phyloP scores from a whole-genome alignment of 2,113 vertebrate species.

The Chinchilla lanigera region DNA sequence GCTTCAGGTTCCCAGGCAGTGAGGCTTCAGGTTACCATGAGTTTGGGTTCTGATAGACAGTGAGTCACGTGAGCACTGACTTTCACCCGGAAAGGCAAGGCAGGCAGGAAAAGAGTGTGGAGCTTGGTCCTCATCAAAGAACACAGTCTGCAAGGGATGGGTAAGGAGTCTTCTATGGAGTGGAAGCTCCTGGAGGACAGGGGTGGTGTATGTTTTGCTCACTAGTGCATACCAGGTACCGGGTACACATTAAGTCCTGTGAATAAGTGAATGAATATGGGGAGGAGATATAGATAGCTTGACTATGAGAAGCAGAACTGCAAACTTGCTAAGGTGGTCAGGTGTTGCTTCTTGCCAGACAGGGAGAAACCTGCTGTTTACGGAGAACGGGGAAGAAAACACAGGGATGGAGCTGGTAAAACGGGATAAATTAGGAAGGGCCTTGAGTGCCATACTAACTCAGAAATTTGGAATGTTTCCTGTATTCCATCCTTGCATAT shows the following conservation, averaged over 20 bases:
- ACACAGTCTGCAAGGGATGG: background rate
- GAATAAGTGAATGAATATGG: too few species aligned
- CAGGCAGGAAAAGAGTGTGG: background rate
- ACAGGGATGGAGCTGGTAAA: background rate
- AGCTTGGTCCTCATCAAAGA: background rate
- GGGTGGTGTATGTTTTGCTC: background rate
- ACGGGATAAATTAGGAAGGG: background rate
- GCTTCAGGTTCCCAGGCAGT: background rate
- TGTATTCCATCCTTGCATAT: constrained; percentile 34
- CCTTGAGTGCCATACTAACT: background rate
- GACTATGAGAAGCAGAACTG: background rate
- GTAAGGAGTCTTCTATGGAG: background rate
- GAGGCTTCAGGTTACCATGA: background rate
- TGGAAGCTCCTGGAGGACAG: background rate
- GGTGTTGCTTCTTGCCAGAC: background rate
- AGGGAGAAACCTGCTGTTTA: background rate
- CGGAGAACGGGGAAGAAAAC: background rate
- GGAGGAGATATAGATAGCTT: background rate
- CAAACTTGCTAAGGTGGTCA: background rate
- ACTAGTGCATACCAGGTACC: accelerated
- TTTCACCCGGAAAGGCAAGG: background rate
- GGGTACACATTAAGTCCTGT: background rate
- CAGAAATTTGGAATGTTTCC: background rate
- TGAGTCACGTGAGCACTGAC: accelerated
- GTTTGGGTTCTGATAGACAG: background rate